Evolutionary conservation across 2,797 vertebrate species (phyloP), one percentile per base, ranked within the genome.

Genomic region (Poecilia gillii): DNA sequence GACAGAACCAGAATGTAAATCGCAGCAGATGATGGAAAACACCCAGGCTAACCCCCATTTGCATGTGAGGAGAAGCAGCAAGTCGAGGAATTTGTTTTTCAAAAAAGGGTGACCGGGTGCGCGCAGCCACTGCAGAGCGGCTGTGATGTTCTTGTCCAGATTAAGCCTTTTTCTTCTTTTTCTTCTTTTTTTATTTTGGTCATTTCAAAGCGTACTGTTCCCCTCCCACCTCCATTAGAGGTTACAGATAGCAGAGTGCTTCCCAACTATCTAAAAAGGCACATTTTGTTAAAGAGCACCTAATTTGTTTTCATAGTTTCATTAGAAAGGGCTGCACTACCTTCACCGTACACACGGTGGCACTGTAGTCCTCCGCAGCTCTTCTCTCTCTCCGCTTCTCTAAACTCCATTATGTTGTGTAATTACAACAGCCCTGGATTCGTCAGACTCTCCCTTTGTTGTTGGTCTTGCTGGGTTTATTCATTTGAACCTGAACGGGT

Each of bases 11-110:
- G 71, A 84, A 96, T 96, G 95, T 92, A 96, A 96, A 96, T 96
- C 76, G 85, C 68, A 79, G 41, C 92, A 93, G 91, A 90, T 80
- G 87, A 94, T 94, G 95, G 93, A 95, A 95, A 96, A 93, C 88
- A 91, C 93, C 87, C 81, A 72, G 89, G 53, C 84, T 87, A 77
- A 73, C 55, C 75, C 55, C 41, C 78, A 94, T 96, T 96, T 96
- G 95, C 95, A 96, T 96, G 87, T 76, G 88, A 91, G 92, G 86
- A 84, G 90, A 91, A 14, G 75, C 83, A 78, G 72, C 87, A 88
- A 85, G 82, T 84, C 70, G 39, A 87, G 70, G 79, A 84, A 95
- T 96, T 96, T 96, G 96, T 81, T 96, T 96, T 91, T 95, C 95
- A 96, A 96, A 96, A 90, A 90, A 85, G 93, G 55, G 73, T 90